A percentile compares a stretch with the other conserved stretches of the same genome.
Evolutionary conservation across 2,113 vertebrate genomes (phyloP).

Genomic region (Sarotherodon lohbergeri): DNA sequence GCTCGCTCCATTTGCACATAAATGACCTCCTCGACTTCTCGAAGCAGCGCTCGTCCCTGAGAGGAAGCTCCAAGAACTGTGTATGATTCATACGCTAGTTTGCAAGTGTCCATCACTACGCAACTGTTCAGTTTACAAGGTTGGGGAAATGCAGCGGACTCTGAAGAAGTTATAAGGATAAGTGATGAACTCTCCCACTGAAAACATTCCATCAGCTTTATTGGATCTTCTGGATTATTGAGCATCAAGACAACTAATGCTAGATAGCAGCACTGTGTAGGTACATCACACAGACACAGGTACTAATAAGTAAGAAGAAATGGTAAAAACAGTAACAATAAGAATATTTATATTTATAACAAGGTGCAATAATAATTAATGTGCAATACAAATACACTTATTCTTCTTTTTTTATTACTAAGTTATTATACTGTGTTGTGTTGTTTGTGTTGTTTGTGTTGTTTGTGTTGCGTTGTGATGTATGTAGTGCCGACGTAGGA

Average conservation of each 20-base stretch:
- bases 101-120: neutral
- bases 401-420: too few species aligned
- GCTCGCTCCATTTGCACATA: neutral
- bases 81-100: neutral
- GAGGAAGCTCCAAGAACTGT: neutral
- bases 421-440: too few species aligned
- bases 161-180: neutral
- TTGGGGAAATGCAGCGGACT: neutral
- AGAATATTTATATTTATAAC: too few species aligned
- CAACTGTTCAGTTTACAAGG: neutral
- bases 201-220: neutral
- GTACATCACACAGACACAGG: neutral
- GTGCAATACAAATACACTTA: too few species aligned
- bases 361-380: too few species aligned
- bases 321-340: too few species aligned
- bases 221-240: neutral
- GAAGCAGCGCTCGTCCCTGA: neutral
- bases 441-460: too few species aligned
- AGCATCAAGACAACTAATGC: neutral
- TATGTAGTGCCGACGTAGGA: too few species aligned
- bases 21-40: too few species aligned
- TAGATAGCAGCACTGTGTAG: neutral
- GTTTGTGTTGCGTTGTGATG: too few species aligned
- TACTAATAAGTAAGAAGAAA: neutral
- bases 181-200: neutral